Conservation (phyloP, 2,113 vertebrate genomes). For the Holacanthus passer region DNA sequence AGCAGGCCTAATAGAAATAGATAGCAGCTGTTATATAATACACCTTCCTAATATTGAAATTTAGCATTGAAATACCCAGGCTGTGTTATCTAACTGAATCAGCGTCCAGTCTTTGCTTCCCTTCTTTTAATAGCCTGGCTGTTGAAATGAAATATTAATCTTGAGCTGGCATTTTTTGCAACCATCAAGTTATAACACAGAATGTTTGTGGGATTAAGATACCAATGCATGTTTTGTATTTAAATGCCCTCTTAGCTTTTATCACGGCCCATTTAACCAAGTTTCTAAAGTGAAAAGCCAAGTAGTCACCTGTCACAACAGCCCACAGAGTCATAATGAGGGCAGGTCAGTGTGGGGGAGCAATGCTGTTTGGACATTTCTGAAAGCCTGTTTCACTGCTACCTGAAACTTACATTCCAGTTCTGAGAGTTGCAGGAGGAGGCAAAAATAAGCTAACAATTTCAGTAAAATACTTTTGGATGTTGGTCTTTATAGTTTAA, state of each 20-base stretch:
- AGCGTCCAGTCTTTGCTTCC: not conserved
- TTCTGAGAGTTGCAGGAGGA: not conserved
- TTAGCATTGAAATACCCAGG: not conserved
- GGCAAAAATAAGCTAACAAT: not conserved
- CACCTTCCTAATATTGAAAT: not conserved
- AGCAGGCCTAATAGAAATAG: not conserved
- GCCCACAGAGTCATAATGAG: not conserved
- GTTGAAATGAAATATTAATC: constrained; percentile 55
- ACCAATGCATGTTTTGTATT: not conserved
- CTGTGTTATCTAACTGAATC: not conserved
- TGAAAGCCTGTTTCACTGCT: not conserved
- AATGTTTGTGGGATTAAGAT: not conserved
- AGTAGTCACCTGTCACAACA: not conserved
- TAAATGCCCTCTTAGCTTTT: not conserved
- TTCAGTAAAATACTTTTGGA: not conserved
- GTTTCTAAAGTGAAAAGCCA: constrained; percentile 5
- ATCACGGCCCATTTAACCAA: not conserved
- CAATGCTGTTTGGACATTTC: not conserved
- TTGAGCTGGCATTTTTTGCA: not conserved
- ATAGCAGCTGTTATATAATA: not conserved
- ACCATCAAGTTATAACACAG: not conserved
- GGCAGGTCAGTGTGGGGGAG: not conserved
- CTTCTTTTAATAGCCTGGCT: constrained; percentile 39
- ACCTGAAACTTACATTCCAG: not conserved
- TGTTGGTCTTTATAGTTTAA: not conserved